Conservation (phyloP, 2,888 invertebrate genomes). For the Dicranocentrus wangi region DNA sequence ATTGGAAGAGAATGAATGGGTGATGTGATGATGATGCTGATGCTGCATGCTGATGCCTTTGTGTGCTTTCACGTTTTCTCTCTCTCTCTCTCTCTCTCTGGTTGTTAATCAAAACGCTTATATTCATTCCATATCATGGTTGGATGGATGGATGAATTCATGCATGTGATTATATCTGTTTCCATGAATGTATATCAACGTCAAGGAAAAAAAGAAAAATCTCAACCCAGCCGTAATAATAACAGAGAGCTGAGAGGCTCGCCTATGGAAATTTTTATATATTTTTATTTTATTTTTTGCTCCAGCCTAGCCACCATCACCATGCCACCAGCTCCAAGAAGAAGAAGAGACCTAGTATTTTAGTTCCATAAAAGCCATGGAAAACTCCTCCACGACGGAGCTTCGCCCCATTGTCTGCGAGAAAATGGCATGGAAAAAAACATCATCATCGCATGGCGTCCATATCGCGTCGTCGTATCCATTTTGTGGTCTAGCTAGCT, state of each 20-base stretch:
- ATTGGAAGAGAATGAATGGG: neutral
- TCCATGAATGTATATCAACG: neutral
- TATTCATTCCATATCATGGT: neutral
- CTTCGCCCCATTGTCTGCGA: too few species aligned
- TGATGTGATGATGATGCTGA: neutral
- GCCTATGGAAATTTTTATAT: too few species aligned
- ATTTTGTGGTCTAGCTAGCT: too few species aligned
- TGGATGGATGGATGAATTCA: constrained; percentile 12
- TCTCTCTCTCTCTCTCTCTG: neutral
- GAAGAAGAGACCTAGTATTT: too few species aligned
- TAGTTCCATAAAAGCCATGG: too few species aligned
- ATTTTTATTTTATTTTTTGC: too few species aligned
- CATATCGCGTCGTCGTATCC: too few species aligned
- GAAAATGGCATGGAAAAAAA: too few species aligned
- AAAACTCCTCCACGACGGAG: too few species aligned
- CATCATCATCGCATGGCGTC: too few species aligned
- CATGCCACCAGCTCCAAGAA: neutral
- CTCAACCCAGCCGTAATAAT: neutral
- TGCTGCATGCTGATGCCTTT: too few species aligned
- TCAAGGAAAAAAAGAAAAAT: neutral
- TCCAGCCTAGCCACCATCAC: too few species aligned
- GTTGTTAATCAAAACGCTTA: neutral
- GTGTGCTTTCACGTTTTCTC: neutral
- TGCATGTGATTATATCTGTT: neutral
- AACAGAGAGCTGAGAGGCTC: neutral